Evolutionary conservation across 2,797 vertebrate species (phyloP).

Genomic region (Parauchenoglanis ngamensis): DNA sequence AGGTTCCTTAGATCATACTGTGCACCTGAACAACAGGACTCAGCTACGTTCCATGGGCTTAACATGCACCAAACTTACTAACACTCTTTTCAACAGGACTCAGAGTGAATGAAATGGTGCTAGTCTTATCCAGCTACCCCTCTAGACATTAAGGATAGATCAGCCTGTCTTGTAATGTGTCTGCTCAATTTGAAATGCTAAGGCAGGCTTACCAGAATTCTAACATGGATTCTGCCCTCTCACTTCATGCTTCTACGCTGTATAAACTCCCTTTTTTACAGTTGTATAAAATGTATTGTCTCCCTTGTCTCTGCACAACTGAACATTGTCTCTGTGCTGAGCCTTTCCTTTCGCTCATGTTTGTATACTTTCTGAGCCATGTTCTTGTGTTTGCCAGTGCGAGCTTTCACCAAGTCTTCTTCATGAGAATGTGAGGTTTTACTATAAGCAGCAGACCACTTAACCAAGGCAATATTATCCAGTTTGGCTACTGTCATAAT

Average conservation of each 20-base stretch:
- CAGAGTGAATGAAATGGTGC: neutral
- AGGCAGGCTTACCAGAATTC: too few species aligned
- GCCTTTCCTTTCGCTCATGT: neutral
- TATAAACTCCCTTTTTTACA: neutral
- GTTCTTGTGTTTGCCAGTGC: neutral
- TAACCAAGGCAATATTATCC: slow-evolving; percentile 31
- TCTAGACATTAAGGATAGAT: too few species aligned
- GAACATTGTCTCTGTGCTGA: neutral
- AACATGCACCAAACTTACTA: neutral
- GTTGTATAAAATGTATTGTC: too few species aligned
- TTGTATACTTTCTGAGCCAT: neutral
- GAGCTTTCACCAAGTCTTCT: slow-evolving; percentile 7
- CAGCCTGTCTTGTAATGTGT: too few species aligned
- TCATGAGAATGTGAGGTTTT: slow-evolving; percentile 1
- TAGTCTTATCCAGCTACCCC: too few species aligned
- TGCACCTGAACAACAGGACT: neutral
- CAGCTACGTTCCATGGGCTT: neutral
- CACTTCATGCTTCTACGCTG: neutral
- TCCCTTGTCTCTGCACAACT: too few species aligned
- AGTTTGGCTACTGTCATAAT: neutral
- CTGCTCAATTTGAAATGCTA: too few species aligned
- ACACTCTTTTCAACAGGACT: neutral
- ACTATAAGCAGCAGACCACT: slow-evolving; percentile 14
- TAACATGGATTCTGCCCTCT: neutral
- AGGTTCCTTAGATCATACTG: neutral